Evolutionary conservation across 2,888 invertebrate species (phyloP), one percentile per base, ranked within the genome.

Genomic region (Sussaba pulchella): DNA sequence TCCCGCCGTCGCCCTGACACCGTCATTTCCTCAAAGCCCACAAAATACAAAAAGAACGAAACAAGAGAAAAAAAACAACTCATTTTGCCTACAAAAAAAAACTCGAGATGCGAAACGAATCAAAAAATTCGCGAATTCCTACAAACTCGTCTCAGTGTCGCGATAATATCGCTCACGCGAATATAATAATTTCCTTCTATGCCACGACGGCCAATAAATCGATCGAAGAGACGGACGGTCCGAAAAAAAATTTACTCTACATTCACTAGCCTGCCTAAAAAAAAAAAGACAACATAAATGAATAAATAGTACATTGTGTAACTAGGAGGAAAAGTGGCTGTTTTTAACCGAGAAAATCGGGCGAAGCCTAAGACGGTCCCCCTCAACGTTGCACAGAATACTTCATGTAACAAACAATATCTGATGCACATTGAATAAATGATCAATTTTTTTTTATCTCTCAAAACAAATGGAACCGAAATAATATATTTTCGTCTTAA

Each of bases 1-100:
- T 73, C 54, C 52, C 71, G 43, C 36, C 74, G 41, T 71, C 70
- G 19, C 69, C 54, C 24, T 74, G 43, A 74, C 17, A 39, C 47
- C 21, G 41, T 31, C 17, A 19, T 66, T 21, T 71, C 36, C 66
- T 45, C 43, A 12, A 21, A 36, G 24, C 43, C 26, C 39, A 64
- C 45, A 12, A 73, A 39, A 19, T 31, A 24, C 24, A 31, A 31
- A 31, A 31, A 31, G 31, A 31, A 31, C 2, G 6, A 31, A 31
- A 31, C 6, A 31, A 31, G 31, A 31, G 31, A 31, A 31, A 39
- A 12, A 39, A 50, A 36, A 67, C 50, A 24, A 67, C n/a, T 67
- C 21, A 50, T 52, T 19, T 12, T 67, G 36, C 24, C 24, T 14
- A 5, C 26, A 52, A 10, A 39, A 64, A 19, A 26, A 64, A 52